Base-by-base conservation (phyloP, 1,140 invertebrate species). In the Leucophenga varia region DNA sequence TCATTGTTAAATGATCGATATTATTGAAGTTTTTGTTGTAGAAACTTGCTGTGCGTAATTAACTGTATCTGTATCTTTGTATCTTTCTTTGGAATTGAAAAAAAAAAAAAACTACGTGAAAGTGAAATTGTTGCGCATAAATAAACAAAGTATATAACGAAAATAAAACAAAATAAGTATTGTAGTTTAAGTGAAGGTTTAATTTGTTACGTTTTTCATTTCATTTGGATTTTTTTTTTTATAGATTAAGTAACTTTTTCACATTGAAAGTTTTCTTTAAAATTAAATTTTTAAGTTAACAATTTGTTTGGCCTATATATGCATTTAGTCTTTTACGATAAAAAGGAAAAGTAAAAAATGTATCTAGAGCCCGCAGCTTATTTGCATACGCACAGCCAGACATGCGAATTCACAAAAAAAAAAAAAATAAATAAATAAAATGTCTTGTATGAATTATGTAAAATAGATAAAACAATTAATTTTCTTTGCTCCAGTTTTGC, bases 401-500 rank as follows among this genome's bases (percentile, higher is more conserved):
- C 14, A 19, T 34, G 17, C 34, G 30, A 17, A 19, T 4, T n/a
- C 28, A 38, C 10, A 17, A 35, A 13, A 20, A 20, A 38, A 38
- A 10, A 19, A 9, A 38, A 38, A n/a, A n/a, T n/a, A n/a, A n/a
- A n/a, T n/a, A n/a, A n/a, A n/a, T n/a, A n/a, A n/a, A n/a, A n/a
- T n/a, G n/a, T n/a, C n/a, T n/a, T n/a, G n/a, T n/a, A 20, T 50
- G 54, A 52, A 70, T 71, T 71, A 71, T 71, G 68, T 67, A 71
- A 71, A 71, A 67, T 61, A 53, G 64, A 64, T 50, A 55, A 58
- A 48, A 49, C 64, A 69, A 64, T 69, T 69, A 64, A 65, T 71
- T 72, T 72, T 69, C 68, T 72, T 52, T 71, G 69, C 69, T 72
- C 69, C 57, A 72, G 55, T 72, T 72, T 52, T 49, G 32, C n/a